A percentile compares a stretch with the other conserved stretches of the same genome.
Conservation (phyloP, 2,888 invertebrate species). For the Melieria picta region DNA sequence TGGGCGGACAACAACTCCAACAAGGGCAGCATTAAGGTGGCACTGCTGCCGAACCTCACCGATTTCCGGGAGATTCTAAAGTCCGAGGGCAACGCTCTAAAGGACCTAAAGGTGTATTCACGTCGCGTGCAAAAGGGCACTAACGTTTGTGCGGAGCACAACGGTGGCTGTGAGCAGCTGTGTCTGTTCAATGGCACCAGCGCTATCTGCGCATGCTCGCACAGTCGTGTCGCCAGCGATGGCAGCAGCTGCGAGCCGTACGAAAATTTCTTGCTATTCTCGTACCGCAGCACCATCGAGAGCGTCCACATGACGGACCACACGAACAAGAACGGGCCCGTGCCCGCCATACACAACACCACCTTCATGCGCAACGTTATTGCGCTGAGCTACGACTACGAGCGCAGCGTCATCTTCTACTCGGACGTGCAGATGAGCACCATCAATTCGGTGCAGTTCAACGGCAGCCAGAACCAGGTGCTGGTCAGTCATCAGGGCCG, state of each 20-base stretch:
- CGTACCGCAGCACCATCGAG: constrained; percentile 82
- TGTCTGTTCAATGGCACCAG: constrained; percentile 78
- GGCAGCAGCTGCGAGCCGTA: constrained; percentile 77
- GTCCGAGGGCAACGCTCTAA: constrained; percentile 74
- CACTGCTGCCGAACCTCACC: constrained; percentile 71
- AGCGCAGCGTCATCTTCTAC: constrained; percentile 77
- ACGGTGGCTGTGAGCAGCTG: constrained; percentile 81
- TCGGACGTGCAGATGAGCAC: constrained; percentile 89
- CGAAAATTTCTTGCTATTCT: constrained; percentile 85
- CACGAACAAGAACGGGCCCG: constrained; percentile 80
- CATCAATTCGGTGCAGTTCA: constrained; percentile 83
- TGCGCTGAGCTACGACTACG: constrained; percentile 83
- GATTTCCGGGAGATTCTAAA: constrained; percentile 69
- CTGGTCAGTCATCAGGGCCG: constrained; percentile 81
- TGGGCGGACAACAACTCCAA: constrained; percentile 79
- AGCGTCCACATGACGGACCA: constrained; percentile 81
- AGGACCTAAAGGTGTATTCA: constrained; percentile 75
- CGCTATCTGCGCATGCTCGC: constrained; percentile 83
- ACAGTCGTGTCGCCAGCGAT: constrained; percentile 77
- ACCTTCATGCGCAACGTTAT: constrained; percentile 86
- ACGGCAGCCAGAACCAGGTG: constrained; percentile 78
- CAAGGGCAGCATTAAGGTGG: constrained; percentile 72
- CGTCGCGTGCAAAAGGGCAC: constrained; percentile 69
- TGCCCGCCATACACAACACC: constrained; percentile 76
- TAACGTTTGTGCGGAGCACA: constrained; percentile 74